Evolutionary conservation across 1,140 invertebrate genomes (phyloP).

Genomic region (Mactra quadrangularis): DNA sequence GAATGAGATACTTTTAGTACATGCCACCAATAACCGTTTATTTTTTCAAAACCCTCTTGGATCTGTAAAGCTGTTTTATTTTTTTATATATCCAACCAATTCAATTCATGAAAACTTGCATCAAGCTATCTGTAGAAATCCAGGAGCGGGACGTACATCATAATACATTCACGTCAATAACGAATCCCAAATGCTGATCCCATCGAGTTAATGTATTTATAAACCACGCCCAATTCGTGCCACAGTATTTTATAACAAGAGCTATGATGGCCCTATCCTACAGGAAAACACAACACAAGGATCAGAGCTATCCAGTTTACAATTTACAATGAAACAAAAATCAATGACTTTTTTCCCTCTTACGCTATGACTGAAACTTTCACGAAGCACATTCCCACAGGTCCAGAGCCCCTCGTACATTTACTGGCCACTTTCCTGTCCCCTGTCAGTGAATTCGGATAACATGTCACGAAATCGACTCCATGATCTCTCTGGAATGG

Average conservation of each 20-base stretch:
- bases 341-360: constrained; percentile 52
- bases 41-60: no score
- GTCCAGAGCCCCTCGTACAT: not conserved
- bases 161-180: constrained; percentile 32
- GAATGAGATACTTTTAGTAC: no score
- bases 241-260: not conserved
- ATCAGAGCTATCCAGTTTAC: constrained; percentile 51
- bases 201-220: not conserved
- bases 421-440: constrained; percentile 60
- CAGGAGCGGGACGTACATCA: no score
- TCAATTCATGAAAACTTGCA: no score
- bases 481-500: constrained; percentile 99
- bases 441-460: constrained; percentile 87
- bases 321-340: constrained; percentile 59
- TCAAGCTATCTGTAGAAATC: no score
- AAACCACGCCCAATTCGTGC: not conserved
- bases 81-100: no score
- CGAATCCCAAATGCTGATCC: constrained; percentile 31
- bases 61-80: no score
- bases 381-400: constrained; percentile 69
- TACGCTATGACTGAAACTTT: constrained; percentile 59
- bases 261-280: constrained; percentile 5
- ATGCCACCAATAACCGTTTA: no score
- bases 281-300: constrained; percentile 33
- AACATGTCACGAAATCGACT: constrained; percentile 97